A percentile compares a stretch with the other conserved stretches of the same genome.
Evolutionary conservation across 2,888 invertebrate genomes (phyloP).

Genomic region (Chorisops tibialis): DNA sequence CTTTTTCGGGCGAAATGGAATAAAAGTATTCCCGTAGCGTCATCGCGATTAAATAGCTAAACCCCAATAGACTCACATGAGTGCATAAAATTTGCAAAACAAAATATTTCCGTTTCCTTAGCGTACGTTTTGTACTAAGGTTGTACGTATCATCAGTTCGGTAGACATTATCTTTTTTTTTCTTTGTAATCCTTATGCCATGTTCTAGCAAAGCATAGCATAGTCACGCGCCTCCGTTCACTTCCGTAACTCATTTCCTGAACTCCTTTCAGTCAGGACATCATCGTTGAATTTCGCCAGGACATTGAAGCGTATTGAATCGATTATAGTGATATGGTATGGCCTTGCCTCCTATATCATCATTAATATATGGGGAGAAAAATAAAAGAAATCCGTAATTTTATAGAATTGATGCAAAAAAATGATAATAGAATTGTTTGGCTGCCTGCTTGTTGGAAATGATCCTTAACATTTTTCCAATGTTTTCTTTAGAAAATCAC

Average conservation of each 20-base stretch:
- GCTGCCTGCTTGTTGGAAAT: slow-evolving; percentile 1
- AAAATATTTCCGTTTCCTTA: slow-evolving; percentile 24
- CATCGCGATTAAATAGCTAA: neutral
- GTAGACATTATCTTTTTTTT: neutral
- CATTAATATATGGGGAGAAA: slow-evolving; percentile 19
- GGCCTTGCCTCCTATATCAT: slow-evolving; percentile 10
- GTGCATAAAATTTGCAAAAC: slow-evolving; percentile 26
- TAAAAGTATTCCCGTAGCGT: neutral
- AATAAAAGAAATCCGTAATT: slow-evolving; percentile 23
- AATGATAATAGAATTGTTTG: slow-evolving; percentile 26
- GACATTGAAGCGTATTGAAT: slow-evolving; percentile 13
- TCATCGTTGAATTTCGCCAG: neutral
- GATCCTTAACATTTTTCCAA: slow-evolving; percentile 14
- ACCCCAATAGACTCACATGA: neutral
- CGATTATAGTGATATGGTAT: slow-evolving; percentile 11
- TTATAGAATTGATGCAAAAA: slow-evolving; percentile 17
- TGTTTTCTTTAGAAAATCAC: slow-evolving; percentile 28
- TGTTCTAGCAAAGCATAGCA: neutral
- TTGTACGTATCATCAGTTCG: neutral
- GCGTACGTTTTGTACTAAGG: slow-evolving; percentile 5
- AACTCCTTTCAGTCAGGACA: slow-evolving; percentile 14
- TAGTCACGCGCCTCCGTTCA: slow-evolving; percentile 24
- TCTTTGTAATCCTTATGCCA: slow-evolving; percentile 3
- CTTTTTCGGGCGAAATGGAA: neutral
- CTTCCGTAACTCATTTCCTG: slow-evolving; percentile 28